A percentile compares a stretch with the other conserved stretches of the same genome.
Conservation (phyloP, 2,113 vertebrate genomes). For the Carettochelys insculpta region DNA sequence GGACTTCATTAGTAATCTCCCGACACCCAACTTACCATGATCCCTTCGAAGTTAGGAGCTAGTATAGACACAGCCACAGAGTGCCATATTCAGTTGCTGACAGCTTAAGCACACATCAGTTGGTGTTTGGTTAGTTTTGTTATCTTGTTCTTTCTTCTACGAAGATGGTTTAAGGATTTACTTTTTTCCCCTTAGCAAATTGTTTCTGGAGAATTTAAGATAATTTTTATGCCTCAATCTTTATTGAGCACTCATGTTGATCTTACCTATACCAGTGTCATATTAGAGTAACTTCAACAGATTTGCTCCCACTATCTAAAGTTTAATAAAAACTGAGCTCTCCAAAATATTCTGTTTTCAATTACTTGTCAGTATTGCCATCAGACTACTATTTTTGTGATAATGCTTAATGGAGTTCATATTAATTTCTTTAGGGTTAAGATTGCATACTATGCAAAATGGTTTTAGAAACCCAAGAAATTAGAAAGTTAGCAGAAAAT, state of each 20-base stretch:
- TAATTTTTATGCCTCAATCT: background rate
- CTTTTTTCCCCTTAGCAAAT: background rate
- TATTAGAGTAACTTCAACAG: slow-evolving; percentile 11
- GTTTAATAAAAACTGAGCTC: background rate
- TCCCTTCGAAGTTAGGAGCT: too few relatives aligned
- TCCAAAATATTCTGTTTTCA: background rate
- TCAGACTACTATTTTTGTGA: background rate
- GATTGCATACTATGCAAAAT: rapidly evolving
- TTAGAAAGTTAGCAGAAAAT: background rate
- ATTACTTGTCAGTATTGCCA: rapidly evolving
- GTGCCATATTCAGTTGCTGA: slow-evolving; percentile 77
- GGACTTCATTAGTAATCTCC: too few relatives aligned
- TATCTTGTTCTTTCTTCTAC: slow-evolving; percentile 45
- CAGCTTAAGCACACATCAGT: slow-evolving; percentile 53
- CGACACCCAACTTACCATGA: too few relatives aligned
- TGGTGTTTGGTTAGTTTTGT: slow-evolving; percentile 48
- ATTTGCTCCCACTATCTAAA: background rate
- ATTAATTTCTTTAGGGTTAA: background rate
- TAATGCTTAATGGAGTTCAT: background rate
- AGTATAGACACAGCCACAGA: too few relatives aligned
- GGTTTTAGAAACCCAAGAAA: background rate
- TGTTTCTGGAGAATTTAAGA: background rate
- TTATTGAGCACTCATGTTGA: background rate
- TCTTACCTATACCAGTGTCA: background rate
- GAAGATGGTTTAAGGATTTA: slow-evolving; percentile 34